Conservation (phyloP, 1,140 invertebrate species). For the Argopecten irradians region DNA sequence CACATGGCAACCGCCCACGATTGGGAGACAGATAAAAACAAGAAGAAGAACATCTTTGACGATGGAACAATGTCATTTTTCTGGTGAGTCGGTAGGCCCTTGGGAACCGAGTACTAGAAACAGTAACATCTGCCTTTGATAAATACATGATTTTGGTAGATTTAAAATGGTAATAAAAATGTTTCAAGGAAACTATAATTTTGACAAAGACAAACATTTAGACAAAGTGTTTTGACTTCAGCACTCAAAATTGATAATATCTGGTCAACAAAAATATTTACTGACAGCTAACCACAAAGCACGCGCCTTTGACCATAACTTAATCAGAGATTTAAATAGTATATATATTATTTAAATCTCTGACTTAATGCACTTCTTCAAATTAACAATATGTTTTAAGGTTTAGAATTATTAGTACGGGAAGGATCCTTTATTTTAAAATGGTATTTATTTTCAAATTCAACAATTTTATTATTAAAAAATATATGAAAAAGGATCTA, state of each 20-base stretch:
- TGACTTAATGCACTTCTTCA: no score
- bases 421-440: no score
- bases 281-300: background rate
- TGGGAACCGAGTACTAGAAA: background rate
- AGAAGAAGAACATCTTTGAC: slow-evolving; percentile 77
- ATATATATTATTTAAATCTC: background rate
- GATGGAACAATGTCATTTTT: slow-evolving; percentile 81
- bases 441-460: no score
- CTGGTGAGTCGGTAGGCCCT: slow-evolving; percentile 74
- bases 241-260: background rate
- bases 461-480: no score
- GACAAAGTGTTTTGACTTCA: background rate
- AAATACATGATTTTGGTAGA: background rate
- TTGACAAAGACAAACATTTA: background rate
- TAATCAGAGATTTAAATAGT: background rate
- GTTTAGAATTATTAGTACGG: no score
- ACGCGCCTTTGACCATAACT: background rate
- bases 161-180: background rate
- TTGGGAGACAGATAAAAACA: slow-evolving; percentile 78
- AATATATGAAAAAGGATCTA: no score
- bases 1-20: slow-evolving; percentile 77
- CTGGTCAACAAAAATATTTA: background rate
- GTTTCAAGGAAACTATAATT: background rate
- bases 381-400: no score
- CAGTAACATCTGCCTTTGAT: background rate